These are phyloP conservation scores for Acleris emargana DNA, from an alignment of 2,888 invertebrate species.

Conservation along the genomic window DNA sequence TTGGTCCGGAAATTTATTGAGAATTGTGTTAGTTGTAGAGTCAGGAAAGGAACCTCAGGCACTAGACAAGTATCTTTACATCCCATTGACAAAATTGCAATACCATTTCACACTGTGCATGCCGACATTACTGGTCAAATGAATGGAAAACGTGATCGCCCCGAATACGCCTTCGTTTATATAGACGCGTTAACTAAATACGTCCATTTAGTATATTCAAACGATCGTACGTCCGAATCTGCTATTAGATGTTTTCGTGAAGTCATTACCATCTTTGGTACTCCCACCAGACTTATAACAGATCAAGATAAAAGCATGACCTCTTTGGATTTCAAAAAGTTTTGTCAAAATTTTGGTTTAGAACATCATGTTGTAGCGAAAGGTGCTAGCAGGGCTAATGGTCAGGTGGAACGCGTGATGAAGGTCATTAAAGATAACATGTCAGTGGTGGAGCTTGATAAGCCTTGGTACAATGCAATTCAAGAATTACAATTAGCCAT, in stretches of 20 bases:
- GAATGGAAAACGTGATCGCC: conserved; percentile 37
- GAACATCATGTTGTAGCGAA: conserved; percentile 35
- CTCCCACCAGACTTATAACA: conserved; percentile 24
- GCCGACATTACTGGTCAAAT: conserved; percentile 38
- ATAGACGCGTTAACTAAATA: conserved; percentile 9
- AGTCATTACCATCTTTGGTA: conserved; percentile 23
- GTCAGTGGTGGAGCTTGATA: conserved; percentile 28
- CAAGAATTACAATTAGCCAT: conserved; percentile 37
- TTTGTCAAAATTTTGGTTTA: conserved; percentile 5
- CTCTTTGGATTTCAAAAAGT: conserved; percentile 32
- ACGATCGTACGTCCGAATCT: conserved; percentile 30
- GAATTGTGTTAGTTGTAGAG: too few species aligned
- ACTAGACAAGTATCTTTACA: conserved; percentile 33
- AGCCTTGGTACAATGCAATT: conserved; percentile 29
- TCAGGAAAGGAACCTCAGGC: conserved; percentile 30
- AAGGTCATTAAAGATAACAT: conserved; percentile 36
- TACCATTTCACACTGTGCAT: conserved; percentile 2
- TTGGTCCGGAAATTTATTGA: conserved; percentile 27
- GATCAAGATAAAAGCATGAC: conserved; percentile 37
- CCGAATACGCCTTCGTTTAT: conserved; percentile 30
- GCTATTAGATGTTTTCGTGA: conserved; percentile 5
- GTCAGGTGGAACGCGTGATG: conserved; percentile 36
- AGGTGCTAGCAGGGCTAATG: conserved; percentile 37
- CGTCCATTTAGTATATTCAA: conserved; percentile 33
- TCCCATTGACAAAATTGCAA: conserved; percentile 37